Percentiles rank a stretch among this genome's conserved stretches.
phyloP scores from a whole-genome alignment of 2,888 invertebrate species.

The Aphelenchoides bicaudatus region DNA sequence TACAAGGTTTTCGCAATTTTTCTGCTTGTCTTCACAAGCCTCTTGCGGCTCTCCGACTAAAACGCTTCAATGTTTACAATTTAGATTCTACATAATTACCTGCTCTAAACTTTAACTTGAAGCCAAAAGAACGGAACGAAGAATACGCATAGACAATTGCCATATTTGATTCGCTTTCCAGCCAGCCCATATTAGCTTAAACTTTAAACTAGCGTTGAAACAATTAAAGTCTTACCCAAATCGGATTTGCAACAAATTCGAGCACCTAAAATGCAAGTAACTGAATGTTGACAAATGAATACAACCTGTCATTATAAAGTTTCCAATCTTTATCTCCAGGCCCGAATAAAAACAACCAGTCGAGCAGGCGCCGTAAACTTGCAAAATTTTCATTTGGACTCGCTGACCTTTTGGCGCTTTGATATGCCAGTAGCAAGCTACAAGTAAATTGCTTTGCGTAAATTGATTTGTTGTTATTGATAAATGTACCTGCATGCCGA shows the following conservation, averaged over 20 bases:
- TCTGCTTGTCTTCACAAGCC: constrained; percentile 6
- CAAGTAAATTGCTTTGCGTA: too few relatives aligned
- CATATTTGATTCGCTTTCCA: constrained; percentile 25
- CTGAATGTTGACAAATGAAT: too few relatives aligned
- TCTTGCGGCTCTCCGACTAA: background rate
- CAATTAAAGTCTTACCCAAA: background rate
- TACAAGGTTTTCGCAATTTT: constrained; percentile 6
- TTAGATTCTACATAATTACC: background rate
- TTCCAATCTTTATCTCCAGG: constrained; percentile 45
- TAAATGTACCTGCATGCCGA: constrained; percentile 31
- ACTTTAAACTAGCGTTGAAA: background rate
- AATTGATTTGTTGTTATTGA: too few relatives aligned
- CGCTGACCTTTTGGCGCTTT: constrained; percentile 35
- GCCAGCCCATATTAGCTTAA: constrained; percentile 20
- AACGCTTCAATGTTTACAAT: constrained; percentile 5
- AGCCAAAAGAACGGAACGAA: constrained; percentile 20
- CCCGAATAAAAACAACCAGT: constrained; percentile 53
- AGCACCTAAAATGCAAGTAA: too few relatives aligned
- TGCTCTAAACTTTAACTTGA: constrained; percentile 16
- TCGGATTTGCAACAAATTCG: constrained; percentile 4
- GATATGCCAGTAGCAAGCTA: background rate
- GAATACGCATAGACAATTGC: constrained; percentile 31
- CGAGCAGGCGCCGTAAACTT: constrained; percentile 35
- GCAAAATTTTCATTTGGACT: constrained; percentile 39
- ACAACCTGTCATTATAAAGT: constrained; percentile 27